Percentiles rank a stretch among this genome's conserved stretches.
Conservation (phyloP, 2,113 vertebrate genomes). For the Anguilla japonica region DNA sequence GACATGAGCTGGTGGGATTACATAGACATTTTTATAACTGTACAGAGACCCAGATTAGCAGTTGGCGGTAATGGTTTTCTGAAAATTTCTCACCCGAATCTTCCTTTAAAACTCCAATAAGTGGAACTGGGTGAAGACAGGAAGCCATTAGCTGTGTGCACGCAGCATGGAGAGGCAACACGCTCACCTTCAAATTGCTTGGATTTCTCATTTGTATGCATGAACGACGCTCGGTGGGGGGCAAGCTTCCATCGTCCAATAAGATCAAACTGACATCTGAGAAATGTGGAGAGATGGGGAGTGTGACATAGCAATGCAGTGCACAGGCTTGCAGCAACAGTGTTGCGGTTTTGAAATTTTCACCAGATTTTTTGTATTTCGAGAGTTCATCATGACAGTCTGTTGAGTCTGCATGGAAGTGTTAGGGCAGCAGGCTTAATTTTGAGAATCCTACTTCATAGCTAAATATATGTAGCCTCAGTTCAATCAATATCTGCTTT, state of each 20-base stretch:
- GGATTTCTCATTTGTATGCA: slow-evolving; percentile 68
- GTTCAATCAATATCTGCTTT: no score
- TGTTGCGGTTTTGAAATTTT: background rate
- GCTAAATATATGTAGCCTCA: no score
- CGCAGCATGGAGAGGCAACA: slow-evolving; percentile 61
- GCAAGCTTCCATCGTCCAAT: slow-evolving; percentile 54
- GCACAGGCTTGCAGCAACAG: background rate
- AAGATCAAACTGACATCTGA: background rate
- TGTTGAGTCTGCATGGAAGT: no score
- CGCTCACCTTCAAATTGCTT: slow-evolving; percentile 70
- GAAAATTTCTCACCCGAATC: background rate
- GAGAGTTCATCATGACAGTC: no score
- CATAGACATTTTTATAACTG: background rate
- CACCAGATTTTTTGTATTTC: no score
- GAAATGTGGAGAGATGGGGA: background rate
- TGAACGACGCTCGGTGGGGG: slow-evolving; percentile 45
- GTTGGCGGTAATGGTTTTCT: background rate
- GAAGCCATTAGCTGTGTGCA: slow-evolving; percentile 67
- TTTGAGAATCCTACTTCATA: no score
- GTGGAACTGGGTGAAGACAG: slow-evolving; percentile 59
- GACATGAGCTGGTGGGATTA: background rate
- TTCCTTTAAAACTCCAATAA: background rate
- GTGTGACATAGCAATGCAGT: background rate
- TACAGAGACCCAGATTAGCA: no score
- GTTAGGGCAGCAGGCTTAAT: no score